Evolutionary conservation across 2,797 vertebrate species (phyloP), one percentile per base, ranked within the genome.

Genomic region (Synanceia verrucosa): DNA sequence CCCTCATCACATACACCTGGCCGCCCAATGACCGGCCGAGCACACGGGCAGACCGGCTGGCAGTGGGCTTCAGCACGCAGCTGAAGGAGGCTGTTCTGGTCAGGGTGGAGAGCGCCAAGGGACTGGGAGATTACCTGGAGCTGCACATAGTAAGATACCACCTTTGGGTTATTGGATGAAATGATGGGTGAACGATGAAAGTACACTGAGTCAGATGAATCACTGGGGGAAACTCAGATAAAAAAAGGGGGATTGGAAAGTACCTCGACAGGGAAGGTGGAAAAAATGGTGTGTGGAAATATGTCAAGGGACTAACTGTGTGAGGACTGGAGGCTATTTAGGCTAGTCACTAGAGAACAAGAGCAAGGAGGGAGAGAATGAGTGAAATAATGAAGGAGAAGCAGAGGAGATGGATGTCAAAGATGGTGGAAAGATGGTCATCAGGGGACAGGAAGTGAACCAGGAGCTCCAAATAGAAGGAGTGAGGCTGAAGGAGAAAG

Each of bases 1-100:
- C 96, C 52, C 96, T 97, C 91, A 97, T 98, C 93, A 97, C 96
- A 52, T 98, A 97, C 86, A 97, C 96, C 64, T 98, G 97, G 97
- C 97, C 97, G 29, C 96, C 97, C 76, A 98, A 97, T 76, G 97
- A 98, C 93, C 95, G 97, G 86, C 97, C 97, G 46, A 98, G 97
- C 94, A 98, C 97, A 0, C 92, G 97, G 91, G 96, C 97, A 79
- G 97, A 98, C 93, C 95, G 97, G 83, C 95, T 98, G 94, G 97
- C 97, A 24, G 96, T 98, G 91, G 97, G 97, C 90, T 97, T 98
- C 94, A 98, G 97, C 93, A 97, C 97, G 1, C 96, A 96, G 89
- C 96, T 96, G 88, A 96, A 96, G 83, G 96, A 96, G 24, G 97
- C 97, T 0, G 91, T 97, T 56, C 93, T 98, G 90, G 96, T 98